Evolutionary conservation across 2,888 invertebrate genomes (phyloP), one percentile per base, ranked within the genome.

Genomic region (Spisula solida): DNA sequence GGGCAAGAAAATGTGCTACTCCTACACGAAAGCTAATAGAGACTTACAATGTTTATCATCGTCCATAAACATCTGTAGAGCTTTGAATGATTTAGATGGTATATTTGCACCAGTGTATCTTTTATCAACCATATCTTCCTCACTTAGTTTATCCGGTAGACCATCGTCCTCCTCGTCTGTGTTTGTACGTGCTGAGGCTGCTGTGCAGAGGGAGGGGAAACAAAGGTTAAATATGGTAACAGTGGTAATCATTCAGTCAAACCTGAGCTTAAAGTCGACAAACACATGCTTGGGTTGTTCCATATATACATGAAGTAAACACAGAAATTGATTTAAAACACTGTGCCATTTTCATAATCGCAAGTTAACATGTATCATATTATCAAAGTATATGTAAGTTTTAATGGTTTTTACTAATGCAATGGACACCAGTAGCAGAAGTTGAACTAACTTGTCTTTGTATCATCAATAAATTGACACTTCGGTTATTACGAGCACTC

Each of bases 11-110:
- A 41, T 8, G 8, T 2, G 41, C 41, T 25, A 25, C n/a, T 66
- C 6, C 25, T 20, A 10, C 18, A 56, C n/a, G 18, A 56, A 56
- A 56, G 56, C 56, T n/a, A 55, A 0, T 16, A 18, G 34, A 60
- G 29, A 47, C 85, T 79, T 85, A 85, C 85, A 31, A 78, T 55
- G 83, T 66, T 92, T 91, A 41, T 94, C 94, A 70, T 94, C 93
- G 34, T 94, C 95, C 31, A 95, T 93, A 47, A 93, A 93, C 92
- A 93, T 94, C 93, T 98, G 98, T 87, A 98, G 97, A 95, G 98
- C 98, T 96, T 97, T 98, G 97, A 98, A 98, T 70, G 98, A 98
- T 96, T 98, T 97, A 92, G 98, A 98, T 85, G 98, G 98, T 96
- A 98, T 98, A 93, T 98, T 97, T 95, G 98, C 98, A 86, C 98